Evolutionary conservation across 2,113 vertebrate genomes (phyloP).

Genomic region (Limnothrissa miodon): DNA sequence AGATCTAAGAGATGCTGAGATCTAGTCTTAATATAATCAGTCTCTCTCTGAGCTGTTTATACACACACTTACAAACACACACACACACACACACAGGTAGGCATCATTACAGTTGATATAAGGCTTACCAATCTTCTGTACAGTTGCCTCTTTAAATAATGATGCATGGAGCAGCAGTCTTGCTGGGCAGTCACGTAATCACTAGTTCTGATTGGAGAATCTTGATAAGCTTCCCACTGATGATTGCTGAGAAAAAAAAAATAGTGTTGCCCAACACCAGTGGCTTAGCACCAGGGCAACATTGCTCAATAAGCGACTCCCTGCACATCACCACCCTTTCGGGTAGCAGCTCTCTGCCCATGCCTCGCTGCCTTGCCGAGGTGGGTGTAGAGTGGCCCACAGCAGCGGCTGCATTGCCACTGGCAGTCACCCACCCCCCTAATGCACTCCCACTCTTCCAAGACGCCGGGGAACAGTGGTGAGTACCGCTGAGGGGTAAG

Average conservation of each 20-base stretch:
- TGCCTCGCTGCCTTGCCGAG: background rate
- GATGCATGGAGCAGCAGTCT: background rate
- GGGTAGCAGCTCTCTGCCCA: background rate
- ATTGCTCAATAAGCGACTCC: background rate
- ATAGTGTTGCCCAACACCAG: background rate
- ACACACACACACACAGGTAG: background rate
- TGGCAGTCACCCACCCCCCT: conserved; percentile 18
- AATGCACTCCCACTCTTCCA: conserved; percentile 38
- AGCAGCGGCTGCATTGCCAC: background rate
- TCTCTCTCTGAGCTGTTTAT: background rate
- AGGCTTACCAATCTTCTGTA: background rate
- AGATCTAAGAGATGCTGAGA: background rate
- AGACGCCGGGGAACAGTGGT: conserved; percentile 52
- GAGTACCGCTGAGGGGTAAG: conserved; percentile 53
- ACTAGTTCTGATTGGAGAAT: background rate
- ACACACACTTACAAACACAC: background rate
- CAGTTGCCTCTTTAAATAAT: background rate
- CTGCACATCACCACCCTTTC: background rate
- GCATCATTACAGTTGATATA: background rate
- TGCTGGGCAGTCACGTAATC: background rate
- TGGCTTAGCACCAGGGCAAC: background rate
- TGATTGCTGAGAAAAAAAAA: background rate
- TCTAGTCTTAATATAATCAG: background rate
- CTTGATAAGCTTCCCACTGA: too few species aligned
- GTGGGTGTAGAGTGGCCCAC: background rate